Evolutionary conservation across 2,888 invertebrate species (phyloP), one percentile per base, ranked within the genome.

Genomic region (Lordiphosa andalusiaca): DNA sequence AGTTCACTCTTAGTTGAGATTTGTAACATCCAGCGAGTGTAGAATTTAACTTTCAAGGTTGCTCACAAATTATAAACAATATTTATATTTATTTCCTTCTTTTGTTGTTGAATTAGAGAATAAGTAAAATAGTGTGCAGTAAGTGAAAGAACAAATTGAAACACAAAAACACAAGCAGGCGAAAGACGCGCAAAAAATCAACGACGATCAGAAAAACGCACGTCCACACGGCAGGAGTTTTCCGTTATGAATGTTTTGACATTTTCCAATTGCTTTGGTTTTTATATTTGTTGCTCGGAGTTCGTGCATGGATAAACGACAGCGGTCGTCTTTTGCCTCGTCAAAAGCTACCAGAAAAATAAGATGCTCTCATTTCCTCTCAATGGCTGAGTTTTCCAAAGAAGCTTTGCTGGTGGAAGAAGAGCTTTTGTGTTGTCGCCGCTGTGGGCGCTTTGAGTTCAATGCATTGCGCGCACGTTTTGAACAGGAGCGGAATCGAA

Each of bases 191-290:
- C 69, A 62, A 67, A 19, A 63, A 63, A 56, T 66, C 35, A 53
- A 55, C 58, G 62, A 61, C 46, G 48, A 60, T 48, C 61, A 61
- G 63, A 76, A 54, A 47, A 57, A 49, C 55, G 65, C 60, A 72
- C 73, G 70, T 73, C 73, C 63, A 61, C 55, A 60, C 82, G 73
- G 48, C 68, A 71, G 77, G 69, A 84, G 73, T 67, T 71, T 70
- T 69, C 69, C 76, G 82, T 73, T 81, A 73, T 66, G 69, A 86
- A 78, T 86, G 85, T 65, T 73, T 77, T 73, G 59, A 51, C 66
- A 69, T 65, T 70, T 69, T 67, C 70, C 71, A 76, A 72, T 52
- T 50, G 46, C 30, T 62, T 64, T 68, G 73, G 71, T 71, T 75
- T 74, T 83, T 84, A 86, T 85, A 86, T 86, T 76, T 73, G 73